Conservation (phyloP, 2,113 vertebrate species). For the Sterrhoptilus dennistouni region DNA sequence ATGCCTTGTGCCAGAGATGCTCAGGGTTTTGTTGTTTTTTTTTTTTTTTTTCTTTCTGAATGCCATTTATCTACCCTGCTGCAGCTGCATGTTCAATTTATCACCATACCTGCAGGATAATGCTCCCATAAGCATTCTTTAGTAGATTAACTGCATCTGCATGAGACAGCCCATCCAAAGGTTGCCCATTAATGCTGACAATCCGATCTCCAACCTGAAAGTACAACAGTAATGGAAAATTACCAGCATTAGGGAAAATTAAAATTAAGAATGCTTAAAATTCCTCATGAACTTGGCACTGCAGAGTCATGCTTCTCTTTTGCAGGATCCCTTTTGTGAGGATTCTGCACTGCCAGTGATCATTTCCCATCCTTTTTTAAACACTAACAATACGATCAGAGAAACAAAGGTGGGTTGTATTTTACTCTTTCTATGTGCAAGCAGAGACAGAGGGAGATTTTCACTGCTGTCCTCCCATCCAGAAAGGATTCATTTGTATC, state of each 20-base stretch:
- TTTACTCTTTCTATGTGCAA: not conserved
- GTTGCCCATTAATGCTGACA: slow-evolving; percentile 90
- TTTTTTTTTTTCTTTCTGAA: not conserved
- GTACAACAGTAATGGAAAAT: slow-evolving; percentile 70
- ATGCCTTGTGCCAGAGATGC: slow-evolving; percentile 61
- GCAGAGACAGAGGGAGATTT: not conserved
- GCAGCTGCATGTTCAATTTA: slow-evolving; percentile 70
- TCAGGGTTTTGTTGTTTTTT: not conserved
- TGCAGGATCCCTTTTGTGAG: slow-evolving; percentile 55
- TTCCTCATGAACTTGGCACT: slow-evolving; percentile 53
- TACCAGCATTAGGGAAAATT: slow-evolving; percentile 74
- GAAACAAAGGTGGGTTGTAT: slow-evolving; percentile 21
- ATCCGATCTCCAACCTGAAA: slow-evolving; percentile 94
- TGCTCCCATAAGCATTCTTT: slow-evolving; percentile 89
- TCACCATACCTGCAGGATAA: slow-evolving; percentile 88
- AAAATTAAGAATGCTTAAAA: slow-evolving; percentile 71
- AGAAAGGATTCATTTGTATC: not conserved
- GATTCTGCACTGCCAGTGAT: slow-evolving; percentile 3
- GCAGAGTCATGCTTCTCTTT: slow-evolving; percentile 43
- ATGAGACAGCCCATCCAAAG: slow-evolving; percentile 87
- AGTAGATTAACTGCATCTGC: slow-evolving; percentile 88
- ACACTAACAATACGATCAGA: not conserved
- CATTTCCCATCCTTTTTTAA: not conserved
- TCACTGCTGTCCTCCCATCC: not conserved
- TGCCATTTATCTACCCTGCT: slow-evolving; percentile 72